These are phyloP conservation scores for Acleris cristana DNA, from an alignment of 2,888 invertebrate species.

Conservation along the genomic window DNA sequence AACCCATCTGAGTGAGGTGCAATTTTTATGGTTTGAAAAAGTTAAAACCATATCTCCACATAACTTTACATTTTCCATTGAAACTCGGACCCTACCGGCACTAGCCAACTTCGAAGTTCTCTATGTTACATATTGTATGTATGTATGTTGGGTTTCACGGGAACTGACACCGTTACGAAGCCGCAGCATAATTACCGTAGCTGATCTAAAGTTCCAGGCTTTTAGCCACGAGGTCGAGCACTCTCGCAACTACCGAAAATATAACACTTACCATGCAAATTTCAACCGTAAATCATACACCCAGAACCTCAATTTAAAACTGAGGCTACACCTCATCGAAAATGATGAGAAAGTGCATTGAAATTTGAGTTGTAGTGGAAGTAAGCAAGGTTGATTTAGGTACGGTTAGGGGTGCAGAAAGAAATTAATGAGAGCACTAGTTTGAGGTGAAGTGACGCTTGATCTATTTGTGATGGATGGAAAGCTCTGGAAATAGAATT, in stretches of 20 bases:
- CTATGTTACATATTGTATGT: too few species aligned
- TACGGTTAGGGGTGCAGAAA: neutral
- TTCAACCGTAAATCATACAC: neutral
- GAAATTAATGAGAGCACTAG: conserved; percentile 24
- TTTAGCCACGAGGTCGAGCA: conserved; percentile 22
- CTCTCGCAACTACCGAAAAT: neutral
- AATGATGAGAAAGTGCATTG: neutral
- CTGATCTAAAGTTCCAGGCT: conserved; percentile 21
- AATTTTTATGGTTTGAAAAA: too few species aligned
- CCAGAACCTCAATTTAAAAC: neutral
- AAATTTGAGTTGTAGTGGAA: too few species aligned
- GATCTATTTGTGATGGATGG: conserved; percentile 21
- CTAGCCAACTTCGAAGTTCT: too few species aligned
- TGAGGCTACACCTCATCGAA: neutral
- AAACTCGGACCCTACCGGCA: too few species aligned
- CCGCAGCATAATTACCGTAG: conserved; percentile 9
- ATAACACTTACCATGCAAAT: conserved; percentile 4
- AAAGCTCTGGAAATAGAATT: conserved; percentile 11
- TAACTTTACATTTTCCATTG: too few species aligned
- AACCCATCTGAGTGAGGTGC: too few species aligned
- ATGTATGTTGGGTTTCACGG: neutral
- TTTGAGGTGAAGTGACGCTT: conserved; percentile 4
- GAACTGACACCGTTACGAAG: neutral
- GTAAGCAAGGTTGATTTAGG: neutral
- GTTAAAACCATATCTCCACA: too few species aligned